phyloP scores from a whole-genome alignment of 2,888 invertebrate species.

The Drosophila peninsularis region DNA sequence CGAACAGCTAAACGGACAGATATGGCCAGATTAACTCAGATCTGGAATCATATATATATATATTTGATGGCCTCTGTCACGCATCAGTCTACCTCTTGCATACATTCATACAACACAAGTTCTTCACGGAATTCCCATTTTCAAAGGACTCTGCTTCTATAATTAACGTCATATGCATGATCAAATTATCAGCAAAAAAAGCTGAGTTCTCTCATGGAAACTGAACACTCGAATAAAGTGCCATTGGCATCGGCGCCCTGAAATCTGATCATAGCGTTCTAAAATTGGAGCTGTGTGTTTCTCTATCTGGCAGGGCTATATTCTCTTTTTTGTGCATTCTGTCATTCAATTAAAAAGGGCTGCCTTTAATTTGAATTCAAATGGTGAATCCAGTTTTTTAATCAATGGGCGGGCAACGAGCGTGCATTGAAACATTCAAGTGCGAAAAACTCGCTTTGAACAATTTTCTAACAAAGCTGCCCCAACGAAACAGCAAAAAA shows the following conservation, averaged over 20 bases:
- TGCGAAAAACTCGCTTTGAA: conserved; percentile 43
- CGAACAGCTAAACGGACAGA: no score
- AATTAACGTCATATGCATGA: neutral
- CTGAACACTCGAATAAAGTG: neutral
- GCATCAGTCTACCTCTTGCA: no score
- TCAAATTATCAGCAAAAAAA: neutral
- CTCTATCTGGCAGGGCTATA: neutral
- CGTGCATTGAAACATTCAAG: conserved; percentile 31
- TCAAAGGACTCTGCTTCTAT: no score
- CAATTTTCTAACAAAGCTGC: conserved; percentile 34
- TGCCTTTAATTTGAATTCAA: conserved; percentile 36
- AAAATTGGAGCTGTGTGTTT: neutral
- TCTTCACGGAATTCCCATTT: no score
- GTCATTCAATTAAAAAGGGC: conserved; percentile 7
- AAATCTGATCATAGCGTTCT: neutral
- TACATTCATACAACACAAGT: no score
- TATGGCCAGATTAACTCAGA: no score
- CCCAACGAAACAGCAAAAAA: conserved; percentile 9
- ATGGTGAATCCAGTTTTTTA: conserved; percentile 36
- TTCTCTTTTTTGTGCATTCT: neutral
- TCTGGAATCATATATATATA: no score
- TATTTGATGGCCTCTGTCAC: no score
- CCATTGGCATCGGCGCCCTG: neutral
- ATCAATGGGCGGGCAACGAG: conserved; percentile 40
- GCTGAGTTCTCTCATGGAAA: neutral